A percentile compares a stretch with the other conserved stretches of the same genome.
Conservation (phyloP, 2,888 invertebrate species). For the Drosophila formosana region DNA sequence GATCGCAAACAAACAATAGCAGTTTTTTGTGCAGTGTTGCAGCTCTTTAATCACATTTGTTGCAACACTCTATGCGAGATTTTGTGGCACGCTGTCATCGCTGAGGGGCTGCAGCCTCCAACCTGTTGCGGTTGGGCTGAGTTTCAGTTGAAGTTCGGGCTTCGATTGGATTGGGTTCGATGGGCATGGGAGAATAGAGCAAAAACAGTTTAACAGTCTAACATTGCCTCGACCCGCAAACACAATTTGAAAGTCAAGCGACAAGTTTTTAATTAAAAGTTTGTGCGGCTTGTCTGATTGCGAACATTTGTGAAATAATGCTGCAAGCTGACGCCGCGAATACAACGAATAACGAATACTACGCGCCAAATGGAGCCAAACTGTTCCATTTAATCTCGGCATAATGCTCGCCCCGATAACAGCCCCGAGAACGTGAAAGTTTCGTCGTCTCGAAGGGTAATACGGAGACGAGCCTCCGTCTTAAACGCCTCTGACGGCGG, state of each 20-base stretch:
- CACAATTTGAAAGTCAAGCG: conserved; percentile 52
- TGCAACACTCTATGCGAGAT: too few relatives aligned
- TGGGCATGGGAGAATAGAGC: too few relatives aligned
- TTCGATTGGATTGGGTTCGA: too few relatives aligned
- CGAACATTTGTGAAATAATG: conserved; percentile 71
- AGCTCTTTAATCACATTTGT: too few relatives aligned
- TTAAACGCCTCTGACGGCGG: conserved; percentile 32
- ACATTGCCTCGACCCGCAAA: not conserved
- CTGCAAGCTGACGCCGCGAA: conserved; percentile 46
- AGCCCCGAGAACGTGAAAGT: not conserved
- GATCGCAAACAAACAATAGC: too few relatives aligned
- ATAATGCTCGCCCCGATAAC: conserved; percentile 29
- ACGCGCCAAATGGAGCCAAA: not conserved
- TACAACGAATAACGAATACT: too few relatives aligned
- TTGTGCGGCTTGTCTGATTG: conserved; percentile 70
- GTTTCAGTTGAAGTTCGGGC: too few relatives aligned
- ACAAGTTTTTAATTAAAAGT: conserved; percentile 78
- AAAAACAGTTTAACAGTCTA: too few relatives aligned
- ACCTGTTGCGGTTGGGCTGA: too few relatives aligned
- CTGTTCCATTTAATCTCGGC: conserved; percentile 36
- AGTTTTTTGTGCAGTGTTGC: too few relatives aligned
- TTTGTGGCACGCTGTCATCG: too few relatives aligned
- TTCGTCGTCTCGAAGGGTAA: not conserved
- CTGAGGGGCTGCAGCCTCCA: too few relatives aligned
- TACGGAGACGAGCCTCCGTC: conserved; percentile 32